phyloP scores from a whole-genome alignment of 2,888 invertebrate genomes.

The Aphodius sticticus region DNA sequence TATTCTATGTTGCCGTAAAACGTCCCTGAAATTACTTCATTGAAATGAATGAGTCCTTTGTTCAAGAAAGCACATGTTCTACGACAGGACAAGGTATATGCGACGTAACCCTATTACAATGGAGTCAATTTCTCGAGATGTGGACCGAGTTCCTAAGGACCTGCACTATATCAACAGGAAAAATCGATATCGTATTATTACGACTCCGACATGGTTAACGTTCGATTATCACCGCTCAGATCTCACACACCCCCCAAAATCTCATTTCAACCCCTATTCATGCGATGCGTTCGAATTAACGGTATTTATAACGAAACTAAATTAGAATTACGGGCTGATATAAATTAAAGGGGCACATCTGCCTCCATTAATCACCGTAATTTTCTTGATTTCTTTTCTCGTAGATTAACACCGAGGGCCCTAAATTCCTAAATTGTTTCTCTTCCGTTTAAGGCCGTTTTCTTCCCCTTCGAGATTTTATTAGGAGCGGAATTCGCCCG shows the following conservation, averaged over 20 bases:
- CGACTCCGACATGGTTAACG: not conserved
- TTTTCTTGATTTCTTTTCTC: not conserved
- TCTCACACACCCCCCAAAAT: not conserved
- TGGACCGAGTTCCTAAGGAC: not conserved
- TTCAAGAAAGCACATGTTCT: not conserved
- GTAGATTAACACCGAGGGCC: not conserved
- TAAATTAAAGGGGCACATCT: slow-evolving; percentile 4
- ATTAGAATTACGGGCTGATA: not conserved
- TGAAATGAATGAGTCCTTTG: not conserved
- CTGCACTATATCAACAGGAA: not conserved
- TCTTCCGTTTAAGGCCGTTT: slow-evolving; percentile 11
- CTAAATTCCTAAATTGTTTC: slow-evolving; percentile 16
- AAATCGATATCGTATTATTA: slow-evolving; percentile 4
- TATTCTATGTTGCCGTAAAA: too few relatives aligned
- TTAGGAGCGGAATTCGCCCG: slow-evolving; percentile 15
- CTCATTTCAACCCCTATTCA: not conserved
- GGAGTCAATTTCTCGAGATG: not conserved
- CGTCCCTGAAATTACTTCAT: too few relatives aligned
- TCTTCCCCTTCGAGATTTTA: slow-evolving; percentile 16
- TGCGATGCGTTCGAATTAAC: not conserved
- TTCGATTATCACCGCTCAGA: not conserved
- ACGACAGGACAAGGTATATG: not conserved
- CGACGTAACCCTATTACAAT: not conserved
- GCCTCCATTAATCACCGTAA: not conserved
- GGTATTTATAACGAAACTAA: not conserved